phyloP scores from a whole-genome alignment of 2,113 vertebrate species.

The Lophochroa leadbeateri region DNA sequence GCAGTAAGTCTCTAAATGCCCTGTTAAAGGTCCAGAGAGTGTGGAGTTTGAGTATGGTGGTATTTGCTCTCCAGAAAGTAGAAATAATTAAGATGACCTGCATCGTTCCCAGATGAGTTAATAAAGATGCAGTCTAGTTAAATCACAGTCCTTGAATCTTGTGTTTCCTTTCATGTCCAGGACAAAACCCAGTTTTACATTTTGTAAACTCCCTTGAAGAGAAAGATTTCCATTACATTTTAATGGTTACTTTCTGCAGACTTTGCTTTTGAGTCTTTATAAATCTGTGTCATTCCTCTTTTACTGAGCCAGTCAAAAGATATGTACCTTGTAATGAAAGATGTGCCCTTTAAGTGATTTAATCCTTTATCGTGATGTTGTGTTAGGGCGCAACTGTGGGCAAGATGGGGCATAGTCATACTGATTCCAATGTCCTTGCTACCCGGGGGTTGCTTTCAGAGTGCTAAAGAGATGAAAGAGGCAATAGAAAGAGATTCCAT shows the following conservation, averaged over 20 bases:
- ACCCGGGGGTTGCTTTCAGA: conserved; percentile 5
- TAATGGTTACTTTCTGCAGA: conserved; percentile 20
- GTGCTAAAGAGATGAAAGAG: conserved; percentile 41
- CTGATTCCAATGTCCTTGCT: conserved; percentile 5
- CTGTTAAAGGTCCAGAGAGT: background rate
- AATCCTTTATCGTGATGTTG: background rate
- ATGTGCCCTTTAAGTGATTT: conserved; percentile 31
- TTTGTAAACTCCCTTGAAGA: background rate
- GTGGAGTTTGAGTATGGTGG: background rate
- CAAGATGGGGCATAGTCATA: background rate
- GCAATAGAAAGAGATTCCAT: conserved; percentile 46
- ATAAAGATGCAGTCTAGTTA: background rate
- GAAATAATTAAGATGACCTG: background rate
- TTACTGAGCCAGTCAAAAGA: conserved; percentile 6
- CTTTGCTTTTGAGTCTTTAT: conserved; percentile 15
- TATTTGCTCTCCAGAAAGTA: background rate
- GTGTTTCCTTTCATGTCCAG: background rate
- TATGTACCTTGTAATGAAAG: conserved; percentile 26
- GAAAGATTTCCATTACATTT: conserved; percentile 1
- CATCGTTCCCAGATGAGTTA: background rate
- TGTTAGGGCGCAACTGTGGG: background rate
- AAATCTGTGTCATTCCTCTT: conserved; percentile 23
- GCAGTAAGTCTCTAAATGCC: background rate
- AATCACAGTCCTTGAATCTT: background rate
- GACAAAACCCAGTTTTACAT: background rate